Evolutionary conservation across 2,888 invertebrate genomes (phyloP).

Genomic region (Pristionchus arcanus): DNA sequence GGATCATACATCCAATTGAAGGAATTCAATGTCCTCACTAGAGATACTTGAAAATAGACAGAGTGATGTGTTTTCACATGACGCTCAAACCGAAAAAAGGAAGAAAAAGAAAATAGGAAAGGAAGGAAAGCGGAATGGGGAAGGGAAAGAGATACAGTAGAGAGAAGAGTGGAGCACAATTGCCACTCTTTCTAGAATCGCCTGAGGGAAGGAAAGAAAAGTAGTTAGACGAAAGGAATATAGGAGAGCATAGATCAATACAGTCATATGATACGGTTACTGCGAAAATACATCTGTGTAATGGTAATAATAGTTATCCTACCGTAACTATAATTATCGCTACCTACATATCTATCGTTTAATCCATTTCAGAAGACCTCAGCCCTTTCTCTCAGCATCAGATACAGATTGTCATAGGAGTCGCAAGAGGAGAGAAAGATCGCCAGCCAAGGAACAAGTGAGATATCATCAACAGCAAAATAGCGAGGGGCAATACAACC

Average conservation of each 20-base stretch:
- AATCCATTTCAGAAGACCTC: slow-evolving; percentile 37
- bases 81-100: background rate
- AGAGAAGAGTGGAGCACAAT: background rate
- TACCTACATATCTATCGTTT: too few species aligned
- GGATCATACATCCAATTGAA: background rate
- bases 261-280: background rate
- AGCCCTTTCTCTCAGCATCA: slow-evolving; percentile 51
- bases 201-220: background rate
- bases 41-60: background rate
- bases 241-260: background rate
- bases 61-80: background rate
- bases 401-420: slow-evolving; percentile 50
- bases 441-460: slow-evolving; percentile 50
- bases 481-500: background rate
- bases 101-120: background rate
- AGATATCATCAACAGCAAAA: background rate
- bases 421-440: slow-evolving; percentile 7
- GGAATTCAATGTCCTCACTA: background rate
- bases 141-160: background rate
- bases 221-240: background rate
- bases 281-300: background rate
- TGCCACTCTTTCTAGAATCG: background rate
- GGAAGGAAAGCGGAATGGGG: slow-evolving; percentile 27
- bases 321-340: background rate
- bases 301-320: background rate